Evolutionary conservation across 2,113 vertebrate genomes (phyloP).

Genomic region (Datnioides undecimradiatus): DNA sequence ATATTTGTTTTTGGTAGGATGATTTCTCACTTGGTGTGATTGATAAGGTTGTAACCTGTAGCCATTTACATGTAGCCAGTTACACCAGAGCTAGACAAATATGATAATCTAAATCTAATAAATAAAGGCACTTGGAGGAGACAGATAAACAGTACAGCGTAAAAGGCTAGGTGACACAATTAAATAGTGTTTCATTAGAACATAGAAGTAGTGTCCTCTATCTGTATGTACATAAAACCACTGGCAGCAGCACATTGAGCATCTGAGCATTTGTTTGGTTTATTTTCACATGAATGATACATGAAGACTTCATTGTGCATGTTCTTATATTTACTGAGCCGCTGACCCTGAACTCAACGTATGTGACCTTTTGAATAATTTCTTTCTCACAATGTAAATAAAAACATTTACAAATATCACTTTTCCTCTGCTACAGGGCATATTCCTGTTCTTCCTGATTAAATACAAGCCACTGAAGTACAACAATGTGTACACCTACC

Average conservation of each 20-base stretch:
- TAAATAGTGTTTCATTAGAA: too few relatives aligned
- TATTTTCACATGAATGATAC: constrained; percentile 13
- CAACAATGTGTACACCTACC: constrained; percentile 97
- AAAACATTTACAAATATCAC: constrained; percentile 6
- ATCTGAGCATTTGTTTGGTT: background rate
- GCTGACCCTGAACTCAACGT: background rate
- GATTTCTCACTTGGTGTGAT: too few relatives aligned
- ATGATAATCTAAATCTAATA: too few relatives aligned
- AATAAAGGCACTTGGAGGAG: too few relatives aligned
- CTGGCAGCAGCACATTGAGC: too few relatives aligned
- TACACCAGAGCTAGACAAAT: background rate
- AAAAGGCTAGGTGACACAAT: too few relatives aligned
- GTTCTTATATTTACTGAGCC: background rate
- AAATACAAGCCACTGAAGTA: constrained; percentile 99
- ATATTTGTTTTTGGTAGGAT: too few relatives aligned
- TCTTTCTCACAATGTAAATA: background rate
- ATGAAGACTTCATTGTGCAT: too few relatives aligned
- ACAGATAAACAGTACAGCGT: too few relatives aligned
- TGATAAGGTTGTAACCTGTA: background rate
- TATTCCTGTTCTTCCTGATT: constrained; percentile 98
- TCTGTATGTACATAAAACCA: too few relatives aligned
- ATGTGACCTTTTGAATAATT: background rate
- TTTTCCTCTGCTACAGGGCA: constrained; percentile 84
- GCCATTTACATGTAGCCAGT: background rate
- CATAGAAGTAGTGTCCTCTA: too few relatives aligned